Evolutionary conservation across 2,113 vertebrate genomes (phyloP).

Genomic region (Uropsilus gracilis): DNA sequence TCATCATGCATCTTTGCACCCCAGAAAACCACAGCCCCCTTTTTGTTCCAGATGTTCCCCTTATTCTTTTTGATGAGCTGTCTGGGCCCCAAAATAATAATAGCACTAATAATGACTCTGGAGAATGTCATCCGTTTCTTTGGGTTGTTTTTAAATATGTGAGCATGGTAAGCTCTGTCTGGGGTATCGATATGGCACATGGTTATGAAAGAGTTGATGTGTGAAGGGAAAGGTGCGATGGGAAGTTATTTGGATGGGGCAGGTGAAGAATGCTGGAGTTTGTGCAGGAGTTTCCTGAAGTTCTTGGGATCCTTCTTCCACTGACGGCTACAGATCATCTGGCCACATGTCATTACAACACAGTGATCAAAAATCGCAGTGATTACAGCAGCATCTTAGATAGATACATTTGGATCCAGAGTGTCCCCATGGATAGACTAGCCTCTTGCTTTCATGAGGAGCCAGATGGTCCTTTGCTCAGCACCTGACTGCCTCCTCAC

Average conservation of each 20-base stretch:
- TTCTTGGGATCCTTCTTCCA: not conserved
- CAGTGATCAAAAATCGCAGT: not conserved
- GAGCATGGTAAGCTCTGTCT: not conserved
- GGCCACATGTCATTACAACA: not conserved
- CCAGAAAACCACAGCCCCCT: not conserved
- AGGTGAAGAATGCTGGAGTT: not conserved
- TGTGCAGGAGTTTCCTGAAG: not conserved
- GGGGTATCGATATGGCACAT: not conserved
- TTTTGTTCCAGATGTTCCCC: not conserved
- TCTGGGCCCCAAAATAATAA: not conserved
- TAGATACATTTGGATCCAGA: not conserved
- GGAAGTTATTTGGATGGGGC: not conserved
- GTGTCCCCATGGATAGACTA: not conserved
- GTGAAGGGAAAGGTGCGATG: conserved; percentile 32
- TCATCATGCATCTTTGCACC: not conserved
- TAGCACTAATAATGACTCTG: not conserved
- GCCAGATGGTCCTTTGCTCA: rapidly evolving
- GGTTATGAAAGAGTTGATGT: conserved; percentile 45
- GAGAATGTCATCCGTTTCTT: conserved; percentile 40
- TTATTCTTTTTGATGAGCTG: conserved; percentile 38
- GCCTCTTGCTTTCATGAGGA: not conserved
- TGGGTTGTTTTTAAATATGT: conserved; percentile 26
- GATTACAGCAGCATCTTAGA: not conserved
- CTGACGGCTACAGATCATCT: not conserved
- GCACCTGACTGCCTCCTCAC: rapidly evolving